Percentiles rank a stretch among this genome's conserved stretches.
These are phyloP conservation scores for Aphidius ervi DNA, from an alignment of 1,140 invertebrate genomes.

Conservation along the genomic window DNA sequence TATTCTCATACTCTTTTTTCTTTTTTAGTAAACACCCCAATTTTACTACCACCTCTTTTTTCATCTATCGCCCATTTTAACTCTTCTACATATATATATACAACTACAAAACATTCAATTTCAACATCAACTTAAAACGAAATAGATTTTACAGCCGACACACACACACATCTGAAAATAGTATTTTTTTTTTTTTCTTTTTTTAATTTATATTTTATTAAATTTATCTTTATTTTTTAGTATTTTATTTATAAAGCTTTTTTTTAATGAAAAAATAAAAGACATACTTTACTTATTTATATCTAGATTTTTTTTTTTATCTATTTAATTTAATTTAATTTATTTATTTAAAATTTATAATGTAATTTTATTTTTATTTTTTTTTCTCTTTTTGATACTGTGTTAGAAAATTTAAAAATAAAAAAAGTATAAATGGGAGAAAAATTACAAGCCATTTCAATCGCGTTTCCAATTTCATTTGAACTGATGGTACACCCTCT, in stretches of 20 bases:
- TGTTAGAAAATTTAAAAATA: slow-evolving; percentile 6
- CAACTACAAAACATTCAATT: slow-evolving; percentile 51
- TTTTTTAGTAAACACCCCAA: slow-evolving; percentile 15
- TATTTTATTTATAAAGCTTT: no score
- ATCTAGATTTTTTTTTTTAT: no score
- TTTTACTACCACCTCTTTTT: no score
- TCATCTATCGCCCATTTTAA: slow-evolving; percentile 1
- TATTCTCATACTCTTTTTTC: slow-evolving; percentile 5
- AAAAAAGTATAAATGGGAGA: slow-evolving; percentile 14
- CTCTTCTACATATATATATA: slow-evolving; percentile 20
- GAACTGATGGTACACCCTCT: slow-evolving; percentile 21
- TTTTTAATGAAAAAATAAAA: no score
- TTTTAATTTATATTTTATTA: slow-evolving; percentile 2
- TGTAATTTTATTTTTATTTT: no score
- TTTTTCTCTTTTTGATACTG: background rate
- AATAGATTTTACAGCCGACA: slow-evolving; percentile 45
- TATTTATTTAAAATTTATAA: no score
- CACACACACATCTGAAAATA: slow-evolving; percentile 30
- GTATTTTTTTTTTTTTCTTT: slow-evolving; percentile 21
- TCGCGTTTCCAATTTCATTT: slow-evolving; percentile 36
- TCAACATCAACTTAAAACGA: slow-evolving; percentile 46
- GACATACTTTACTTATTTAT: no score
- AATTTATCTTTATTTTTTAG: no score
- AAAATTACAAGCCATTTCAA: slow-evolving; percentile 38
- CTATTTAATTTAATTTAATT: no score